A percentile compares a stretch with the other conserved stretches of the same genome.
Conservation (phyloP, 1,140 invertebrate genomes). For the Papilio polyxenes region DNA sequence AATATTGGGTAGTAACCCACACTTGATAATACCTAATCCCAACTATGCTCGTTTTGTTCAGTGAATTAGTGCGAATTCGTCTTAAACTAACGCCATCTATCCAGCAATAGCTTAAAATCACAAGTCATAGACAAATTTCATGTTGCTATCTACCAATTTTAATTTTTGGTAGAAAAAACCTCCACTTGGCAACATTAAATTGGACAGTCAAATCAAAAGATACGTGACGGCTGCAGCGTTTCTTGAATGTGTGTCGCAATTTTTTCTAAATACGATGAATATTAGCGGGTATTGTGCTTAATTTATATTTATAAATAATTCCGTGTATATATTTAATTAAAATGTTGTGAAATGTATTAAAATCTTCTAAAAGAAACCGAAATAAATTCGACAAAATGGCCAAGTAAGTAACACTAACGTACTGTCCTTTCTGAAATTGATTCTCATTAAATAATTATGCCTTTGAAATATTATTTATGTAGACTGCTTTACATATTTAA, state of each 20-base stretch:
- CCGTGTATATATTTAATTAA: slow-evolving; percentile 37
- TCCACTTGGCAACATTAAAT: slow-evolving; percentile 34
- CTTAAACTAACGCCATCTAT: not conserved
- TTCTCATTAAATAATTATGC: slow-evolving; percentile 40
- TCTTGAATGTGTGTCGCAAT: slow-evolving; percentile 24
- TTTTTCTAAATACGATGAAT: slow-evolving; percentile 43
- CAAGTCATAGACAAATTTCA: not conserved
- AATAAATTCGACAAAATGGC: slow-evolving; percentile 58
- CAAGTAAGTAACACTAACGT: slow-evolving; percentile 59
- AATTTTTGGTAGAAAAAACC: not conserved
- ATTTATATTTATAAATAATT: slow-evolving; percentile 45
- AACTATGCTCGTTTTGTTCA: too few species aligned
- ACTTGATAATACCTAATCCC: not conserved
- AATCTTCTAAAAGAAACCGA: slow-evolving; percentile 38
- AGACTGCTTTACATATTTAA: not conserved
- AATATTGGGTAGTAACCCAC: not conserved
- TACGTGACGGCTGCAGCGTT: slow-evolving; percentile 25
- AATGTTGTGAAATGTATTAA: slow-evolving; percentile 51
- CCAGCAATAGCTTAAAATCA: not conserved
- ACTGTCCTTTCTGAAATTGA: slow-evolving; percentile 30
- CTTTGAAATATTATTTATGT: not conserved
- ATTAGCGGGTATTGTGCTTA: slow-evolving; percentile 52
- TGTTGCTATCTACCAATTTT: not conserved
- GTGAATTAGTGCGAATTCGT: not conserved
- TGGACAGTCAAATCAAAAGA: slow-evolving; percentile 41